Percentiles rank a stretch among this genome's conserved stretches.
These are phyloP conservation scores for Bostrychus sinensis DNA, from an alignment of 2,113 vertebrate species.

Conservation along the genomic window DNA sequence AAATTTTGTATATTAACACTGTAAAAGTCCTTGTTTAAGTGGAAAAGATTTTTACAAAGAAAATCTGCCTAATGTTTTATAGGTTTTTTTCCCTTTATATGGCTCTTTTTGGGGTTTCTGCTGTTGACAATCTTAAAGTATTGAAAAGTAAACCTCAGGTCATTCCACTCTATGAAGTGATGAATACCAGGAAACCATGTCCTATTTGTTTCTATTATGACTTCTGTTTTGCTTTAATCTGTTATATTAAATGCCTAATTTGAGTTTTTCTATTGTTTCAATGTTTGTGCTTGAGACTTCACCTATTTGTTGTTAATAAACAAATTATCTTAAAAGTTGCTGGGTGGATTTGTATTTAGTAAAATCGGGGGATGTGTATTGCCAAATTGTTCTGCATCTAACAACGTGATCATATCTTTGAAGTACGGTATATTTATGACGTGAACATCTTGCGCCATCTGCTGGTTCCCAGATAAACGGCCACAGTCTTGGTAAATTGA, in stretches of 20 bases:
- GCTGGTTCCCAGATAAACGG: not conserved
- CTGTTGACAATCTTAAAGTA: constrained; percentile 65
- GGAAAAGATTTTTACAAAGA: not conserved
- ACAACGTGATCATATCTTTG: not conserved
- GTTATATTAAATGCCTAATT: constrained; percentile 13
- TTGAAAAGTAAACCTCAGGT: constrained; percentile 53
- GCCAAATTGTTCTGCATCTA: too few species aligned
- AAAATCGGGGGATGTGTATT: too few species aligned
- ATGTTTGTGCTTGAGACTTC: constrained; percentile 54
- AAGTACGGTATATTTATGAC: not conserved
- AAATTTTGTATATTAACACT: not conserved
- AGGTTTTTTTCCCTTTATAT: constrained; percentile 9
- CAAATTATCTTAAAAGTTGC: constrained; percentile 49
- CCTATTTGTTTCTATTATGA: constrained; percentile 7
- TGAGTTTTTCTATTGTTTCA: constrained; percentile 22
- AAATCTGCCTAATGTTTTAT: not conserved
- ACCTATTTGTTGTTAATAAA: constrained; percentile 59
- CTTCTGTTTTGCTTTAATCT: constrained; percentile 15
- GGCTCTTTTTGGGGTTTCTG: constrained; percentile 40
- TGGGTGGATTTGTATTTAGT: not conserved
- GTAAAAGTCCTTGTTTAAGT: constrained; percentile 24
- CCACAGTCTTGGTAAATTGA: not conserved
- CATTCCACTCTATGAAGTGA: constrained; percentile 19
- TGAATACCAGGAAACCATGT: constrained; percentile 19
- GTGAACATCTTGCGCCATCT: not conserved